Base-by-base conservation (phyloP, 2,797 vertebrate species). In the Petrocephalus sullivani region DNA sequence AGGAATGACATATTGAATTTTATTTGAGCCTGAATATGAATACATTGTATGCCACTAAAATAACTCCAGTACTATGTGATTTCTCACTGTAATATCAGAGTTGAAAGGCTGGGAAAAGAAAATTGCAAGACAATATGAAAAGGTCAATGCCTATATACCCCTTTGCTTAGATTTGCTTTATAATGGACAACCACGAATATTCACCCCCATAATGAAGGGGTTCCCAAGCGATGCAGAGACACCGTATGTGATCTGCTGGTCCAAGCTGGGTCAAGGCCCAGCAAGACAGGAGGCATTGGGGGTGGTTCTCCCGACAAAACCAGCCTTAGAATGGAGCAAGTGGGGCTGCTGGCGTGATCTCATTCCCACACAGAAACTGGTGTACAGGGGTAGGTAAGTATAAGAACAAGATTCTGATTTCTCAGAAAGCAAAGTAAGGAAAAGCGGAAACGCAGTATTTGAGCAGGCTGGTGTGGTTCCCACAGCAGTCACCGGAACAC, bases 1-100 rank as follows among this genome's bases (percentile, higher is more conserved):
- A 97, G 96, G 96, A 95, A 97, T 97, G 97, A 97, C 97, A 97
- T 92, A 95, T 96, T 96, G 96, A 96, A 96, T 97, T 97, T 97
- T 96, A 97, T 97, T 96, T 96, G 95, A 95, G 96, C 96, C 95
- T 96, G 96, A 97, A 97, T 97, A 94, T 95, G 94, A 94, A 95
- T 95, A 94, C 93, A 95, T 94, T 93, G 94, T 93, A 94, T 90
- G 91, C 88, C 81, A 91, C 90, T 92, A 91, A 94, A 94, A 95
- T 95, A 93, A 94, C 93, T 92, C 94, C 82, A 88, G 90, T 85
- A 92, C 92, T 91, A 91, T 90, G 92, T 92, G 93, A 93, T 94
- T 94, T 93, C 61, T 87, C 91, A 91, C 92, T 93, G 92, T 92
- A 94, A 93, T 92, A 93, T 93, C 91, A 92, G 92, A 95, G 94